These are phyloP conservation scores for Eupsittula cactorum DNA, from an alignment of 2,113 vertebrate genomes.

Conservation along the genomic window DNA sequence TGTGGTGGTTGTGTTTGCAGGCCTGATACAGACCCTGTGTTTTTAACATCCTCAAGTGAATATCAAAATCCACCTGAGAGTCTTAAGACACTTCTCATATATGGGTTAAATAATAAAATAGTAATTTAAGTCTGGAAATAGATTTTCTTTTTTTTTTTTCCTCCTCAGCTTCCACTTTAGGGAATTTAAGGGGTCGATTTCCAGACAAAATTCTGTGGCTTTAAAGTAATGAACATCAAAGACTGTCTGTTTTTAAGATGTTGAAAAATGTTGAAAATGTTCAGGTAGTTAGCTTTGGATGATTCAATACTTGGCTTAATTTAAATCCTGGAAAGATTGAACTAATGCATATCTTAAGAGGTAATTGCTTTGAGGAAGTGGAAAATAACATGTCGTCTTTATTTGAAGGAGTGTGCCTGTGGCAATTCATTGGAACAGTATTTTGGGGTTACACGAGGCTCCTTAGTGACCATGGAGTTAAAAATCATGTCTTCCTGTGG, in stretches of 20 bases:
- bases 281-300: conserved; percentile 24
- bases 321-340: conserved; percentile 38
- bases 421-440: background rate
- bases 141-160: background rate
- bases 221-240: conserved; percentile 12
- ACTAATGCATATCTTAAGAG: background rate
- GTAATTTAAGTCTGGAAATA: background rate
- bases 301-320: conserved; percentile 46
- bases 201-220: conserved; percentile 14
- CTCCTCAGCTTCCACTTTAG: background rate
- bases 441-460: background rate
- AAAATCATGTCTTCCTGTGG: background rate
- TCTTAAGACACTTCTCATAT: background rate
- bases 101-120: background rate
- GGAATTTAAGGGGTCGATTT: conserved; percentile 10
- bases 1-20: background rate
- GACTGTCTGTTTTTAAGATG: conserved; percentile 1
- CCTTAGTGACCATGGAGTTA: background rate
- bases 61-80: background rate
- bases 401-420: background rate
- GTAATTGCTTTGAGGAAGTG: conserved; percentile 28
- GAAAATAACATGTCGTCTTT: background rate
- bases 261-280: background rate
- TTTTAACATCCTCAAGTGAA: background rate
- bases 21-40: background rate